Conservation (phyloP, 2,113 vertebrate genomes). For the Maylandia zebra region DNA sequence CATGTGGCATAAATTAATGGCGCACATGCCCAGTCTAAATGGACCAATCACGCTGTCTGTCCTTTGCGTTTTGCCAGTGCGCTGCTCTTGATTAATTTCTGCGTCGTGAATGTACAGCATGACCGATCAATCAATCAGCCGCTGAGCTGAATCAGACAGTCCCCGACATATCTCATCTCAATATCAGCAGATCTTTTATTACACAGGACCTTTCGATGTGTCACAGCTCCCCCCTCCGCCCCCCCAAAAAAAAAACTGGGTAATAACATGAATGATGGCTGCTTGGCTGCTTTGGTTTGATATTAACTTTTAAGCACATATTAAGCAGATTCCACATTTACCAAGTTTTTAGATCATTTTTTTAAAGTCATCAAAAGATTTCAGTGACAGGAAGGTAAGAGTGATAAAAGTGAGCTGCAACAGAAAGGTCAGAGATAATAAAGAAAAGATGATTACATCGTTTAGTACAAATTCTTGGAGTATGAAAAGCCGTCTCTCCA, state of each 20-base stretch:
- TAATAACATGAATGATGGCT: not conserved
- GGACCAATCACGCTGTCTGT: not conserved
- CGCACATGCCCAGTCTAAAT: not conserved
- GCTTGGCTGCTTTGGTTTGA: not conserved
- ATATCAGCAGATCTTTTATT: not conserved
- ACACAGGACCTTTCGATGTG: not conserved
- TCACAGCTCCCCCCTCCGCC: not conserved
- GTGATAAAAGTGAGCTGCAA: constrained; percentile 8
- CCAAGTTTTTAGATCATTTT: not conserved
- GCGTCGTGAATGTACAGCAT: not conserved
- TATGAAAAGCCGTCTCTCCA: not conserved
- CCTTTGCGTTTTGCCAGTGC: not conserved
- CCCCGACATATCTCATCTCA: not conserved
- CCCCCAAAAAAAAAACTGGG: not conserved
- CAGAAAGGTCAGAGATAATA: constrained; percentile 47
- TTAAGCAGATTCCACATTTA: not conserved
- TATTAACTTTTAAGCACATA: not conserved
- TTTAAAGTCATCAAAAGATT: not conserved
- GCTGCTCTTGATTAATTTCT: not conserved
- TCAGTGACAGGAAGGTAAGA: not conserved
- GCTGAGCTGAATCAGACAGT: not conserved
- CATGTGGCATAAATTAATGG: not conserved
- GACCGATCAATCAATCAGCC: not conserved
- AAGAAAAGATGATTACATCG: constrained; percentile 35
- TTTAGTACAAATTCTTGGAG: not conserved